These are phyloP conservation scores for Drosophila fuyamai DNA, from an alignment of 1,140 invertebrate genomes.

Conservation along the genomic window DNA sequence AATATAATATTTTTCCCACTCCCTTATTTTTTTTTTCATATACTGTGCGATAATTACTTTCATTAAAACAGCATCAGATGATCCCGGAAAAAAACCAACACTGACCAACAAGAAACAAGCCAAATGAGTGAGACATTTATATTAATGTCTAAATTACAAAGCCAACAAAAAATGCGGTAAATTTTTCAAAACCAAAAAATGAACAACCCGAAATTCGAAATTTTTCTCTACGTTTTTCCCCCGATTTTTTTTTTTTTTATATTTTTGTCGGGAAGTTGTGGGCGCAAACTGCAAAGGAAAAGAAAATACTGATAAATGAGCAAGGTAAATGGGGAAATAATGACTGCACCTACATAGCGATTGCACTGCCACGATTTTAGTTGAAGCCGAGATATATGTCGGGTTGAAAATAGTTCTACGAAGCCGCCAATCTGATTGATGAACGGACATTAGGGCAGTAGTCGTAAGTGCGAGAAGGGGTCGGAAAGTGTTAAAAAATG, in stretches of 20 bases:
- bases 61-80: conserved; percentile 12
- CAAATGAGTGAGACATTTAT: conserved; percentile 46
- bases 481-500: conserved; percentile 77
- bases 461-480: conserved; percentile 23
- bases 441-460: conserved; percentile 73
- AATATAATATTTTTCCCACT: not conserved
- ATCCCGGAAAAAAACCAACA: not conserved
- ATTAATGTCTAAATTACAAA: conserved; percentile 75
- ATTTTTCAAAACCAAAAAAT: conserved; percentile 7
- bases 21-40: not conserved
- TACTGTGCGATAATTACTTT: conserved; percentile 12
- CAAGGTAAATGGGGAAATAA: conserved; percentile 77
- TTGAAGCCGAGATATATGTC: conserved; percentile 50
- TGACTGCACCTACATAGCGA: conserved; percentile 44
- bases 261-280: conserved; percentile 33
- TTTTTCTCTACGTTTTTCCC: conserved; percentile 21
- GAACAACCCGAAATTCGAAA: conserved; percentile 29
- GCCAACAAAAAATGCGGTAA: conserved; percentile 28
- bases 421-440: conserved; percentile 75
- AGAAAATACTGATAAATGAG: conserved; percentile 78
- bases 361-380: conserved; percentile 39
- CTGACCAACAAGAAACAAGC: conserved; percentile 9
- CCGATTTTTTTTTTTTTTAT: not conserved
- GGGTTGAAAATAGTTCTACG: conserved; percentile 53
- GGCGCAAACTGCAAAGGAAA: conserved; percentile 56